phyloP scores from a whole-genome alignment of 2,888 invertebrate species.

The Trisateles emortualis region DNA sequence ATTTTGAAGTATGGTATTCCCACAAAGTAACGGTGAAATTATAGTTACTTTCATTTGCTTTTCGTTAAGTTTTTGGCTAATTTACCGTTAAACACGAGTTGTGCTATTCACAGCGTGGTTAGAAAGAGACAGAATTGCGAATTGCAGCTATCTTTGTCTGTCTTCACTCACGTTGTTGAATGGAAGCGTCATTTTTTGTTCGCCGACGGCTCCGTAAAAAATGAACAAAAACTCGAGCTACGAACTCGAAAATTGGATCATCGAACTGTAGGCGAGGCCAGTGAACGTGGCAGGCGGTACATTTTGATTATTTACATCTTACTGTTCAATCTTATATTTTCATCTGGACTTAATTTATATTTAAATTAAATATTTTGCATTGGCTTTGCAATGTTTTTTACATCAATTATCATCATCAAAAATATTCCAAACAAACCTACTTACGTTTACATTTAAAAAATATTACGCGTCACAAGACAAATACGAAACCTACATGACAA shows the following conservation, averaged over 20 bases:
- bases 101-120: slow-evolving; percentile 53
- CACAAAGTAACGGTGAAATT: slow-evolving; percentile 60
- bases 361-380: background rate
- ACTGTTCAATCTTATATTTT: slow-evolving; percentile 11
- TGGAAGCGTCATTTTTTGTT: slow-evolving; percentile 71
- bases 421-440: background rate
- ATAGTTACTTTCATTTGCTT: slow-evolving; percentile 72
- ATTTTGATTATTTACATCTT: slow-evolving; percentile 39
- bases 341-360: background rate
- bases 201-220: slow-evolving; percentile 64
- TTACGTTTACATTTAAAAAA: background rate
- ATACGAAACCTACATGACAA: no score
- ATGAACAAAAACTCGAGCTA: slow-evolving; percentile 69
- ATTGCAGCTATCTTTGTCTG: slow-evolving; percentile 57
- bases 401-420: background rate
- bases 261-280: slow-evolving; percentile 78
- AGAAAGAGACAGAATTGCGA: slow-evolving; percentile 67
- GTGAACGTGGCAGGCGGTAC: slow-evolving; percentile 63
- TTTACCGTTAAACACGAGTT: slow-evolving; percentile 68
- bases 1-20: slow-evolving; percentile 32
- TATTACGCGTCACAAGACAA: no score
- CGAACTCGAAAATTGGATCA: slow-evolving; percentile 78
- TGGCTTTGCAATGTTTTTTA: no score
- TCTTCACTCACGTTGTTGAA: slow-evolving; percentile 64
- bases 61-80: slow-evolving; percentile 69